phyloP scores from a whole-genome alignment of 2,888 invertebrate genomes.

The Tupiocoris notatus region DNA sequence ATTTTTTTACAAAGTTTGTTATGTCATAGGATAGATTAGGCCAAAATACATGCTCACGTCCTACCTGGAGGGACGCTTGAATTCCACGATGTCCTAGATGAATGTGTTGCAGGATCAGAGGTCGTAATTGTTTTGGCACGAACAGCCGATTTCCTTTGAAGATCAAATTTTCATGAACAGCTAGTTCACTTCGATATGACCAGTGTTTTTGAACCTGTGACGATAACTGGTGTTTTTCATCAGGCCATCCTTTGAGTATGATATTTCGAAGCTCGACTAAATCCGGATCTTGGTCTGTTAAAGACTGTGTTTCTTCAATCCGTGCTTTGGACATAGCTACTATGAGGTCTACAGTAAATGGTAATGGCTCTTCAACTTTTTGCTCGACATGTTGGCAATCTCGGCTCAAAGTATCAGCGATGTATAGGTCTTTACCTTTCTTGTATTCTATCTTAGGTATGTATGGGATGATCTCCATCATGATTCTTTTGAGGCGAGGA shows the following conservation, averaged over 20 bases:
- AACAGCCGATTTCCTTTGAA: neutral
- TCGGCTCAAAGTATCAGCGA: conserved; percentile 24
- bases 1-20: neutral
- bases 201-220: neutral
- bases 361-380: no score
- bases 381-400: conserved; percentile 1
- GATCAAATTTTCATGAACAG: neutral
- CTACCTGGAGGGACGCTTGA: neutral
- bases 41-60: neutral
- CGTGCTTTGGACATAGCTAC: no score
- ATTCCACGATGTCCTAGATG: neutral
- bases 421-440: conserved; percentile 2
- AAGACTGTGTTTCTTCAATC: no score
- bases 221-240: no score
- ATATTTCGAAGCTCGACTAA: no score
- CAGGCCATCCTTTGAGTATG: no score
- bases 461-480: conserved; percentile 15
- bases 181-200: neutral
- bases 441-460: conserved; percentile 3
- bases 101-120: neutral
- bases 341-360: no score
- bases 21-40: neutral
- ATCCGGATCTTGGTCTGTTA: no score
- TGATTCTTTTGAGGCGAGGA: conserved; percentile 4
- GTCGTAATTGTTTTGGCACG: neutral